These are phyloP conservation scores for Acronicta alni DNA, from an alignment of 2,888 invertebrate species.

Conservation along the genomic window DNA sequence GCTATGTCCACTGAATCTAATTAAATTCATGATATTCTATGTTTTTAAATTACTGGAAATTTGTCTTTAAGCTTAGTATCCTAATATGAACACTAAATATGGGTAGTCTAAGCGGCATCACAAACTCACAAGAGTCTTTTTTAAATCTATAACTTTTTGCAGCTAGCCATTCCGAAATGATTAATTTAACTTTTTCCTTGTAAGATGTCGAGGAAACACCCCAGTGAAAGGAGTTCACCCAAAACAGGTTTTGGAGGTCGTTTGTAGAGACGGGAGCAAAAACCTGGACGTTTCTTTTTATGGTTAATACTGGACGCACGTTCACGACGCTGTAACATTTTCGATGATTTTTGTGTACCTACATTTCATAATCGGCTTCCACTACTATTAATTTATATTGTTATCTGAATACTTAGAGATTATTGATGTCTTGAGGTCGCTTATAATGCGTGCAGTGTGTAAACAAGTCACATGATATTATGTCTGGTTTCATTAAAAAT, in stretches of 20 bases:
- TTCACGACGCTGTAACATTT: constrained; percentile 12
- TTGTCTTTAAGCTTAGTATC: too few relatives aligned
- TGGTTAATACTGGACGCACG: constrained; percentile 4
- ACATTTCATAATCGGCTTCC: background rate
- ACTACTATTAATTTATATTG: constrained; percentile 9
- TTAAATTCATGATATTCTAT: too few relatives aligned
- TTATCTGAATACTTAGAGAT: constrained; percentile 21
- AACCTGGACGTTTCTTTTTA: constrained; percentile 63
- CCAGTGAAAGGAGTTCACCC: constrained; percentile 70
- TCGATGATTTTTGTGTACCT: constrained; percentile 9
- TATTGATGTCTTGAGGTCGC: constrained; percentile 26
- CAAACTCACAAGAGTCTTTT: too few relatives aligned
- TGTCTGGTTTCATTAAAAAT: constrained; percentile 2
- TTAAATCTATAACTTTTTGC: too few relatives aligned
- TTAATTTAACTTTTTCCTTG: constrained; percentile 62
- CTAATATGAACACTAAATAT: too few relatives aligned
- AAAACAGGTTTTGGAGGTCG: constrained; percentile 76
- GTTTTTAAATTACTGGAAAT: too few relatives aligned
- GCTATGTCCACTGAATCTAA: too few relatives aligned
- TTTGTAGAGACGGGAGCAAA: constrained; percentile 71
- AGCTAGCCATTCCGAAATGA: constrained; percentile 16
- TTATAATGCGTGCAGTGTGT: constrained; percentile 27
- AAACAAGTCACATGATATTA: constrained; percentile 11
- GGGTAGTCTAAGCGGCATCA: too few relatives aligned
- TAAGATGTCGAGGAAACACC: constrained; percentile 62